Evolutionary conservation across 2,888 invertebrate genomes (phyloP).

Genomic region (Drosophila leonis): DNA sequence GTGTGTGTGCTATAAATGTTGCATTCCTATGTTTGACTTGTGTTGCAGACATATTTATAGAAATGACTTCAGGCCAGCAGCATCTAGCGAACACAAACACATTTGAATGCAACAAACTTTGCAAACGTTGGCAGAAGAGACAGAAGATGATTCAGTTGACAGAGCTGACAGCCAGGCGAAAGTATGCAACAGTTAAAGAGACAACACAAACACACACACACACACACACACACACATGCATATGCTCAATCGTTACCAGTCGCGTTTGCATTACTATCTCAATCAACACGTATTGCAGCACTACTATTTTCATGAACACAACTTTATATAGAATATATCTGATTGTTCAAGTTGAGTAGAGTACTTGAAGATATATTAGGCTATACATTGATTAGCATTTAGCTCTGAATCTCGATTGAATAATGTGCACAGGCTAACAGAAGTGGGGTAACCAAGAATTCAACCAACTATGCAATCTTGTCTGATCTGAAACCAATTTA

Average conservation of each 20-base stretch:
- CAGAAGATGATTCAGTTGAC: neutral
- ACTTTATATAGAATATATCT: neutral
- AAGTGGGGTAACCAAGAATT: too few relatives aligned
- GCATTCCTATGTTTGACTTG: slow-evolving; percentile 47
- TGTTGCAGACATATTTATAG: slow-evolving; percentile 59
- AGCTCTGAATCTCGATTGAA: too few relatives aligned
- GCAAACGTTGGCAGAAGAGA: slow-evolving; percentile 6
- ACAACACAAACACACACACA: neutral
- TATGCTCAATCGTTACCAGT: too few relatives aligned
- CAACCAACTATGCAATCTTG: too few relatives aligned
- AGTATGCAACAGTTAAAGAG: slow-evolving; percentile 4
- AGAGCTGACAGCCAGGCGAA: neutral
- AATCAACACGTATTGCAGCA: neutral
- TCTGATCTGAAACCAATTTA: too few relatives aligned
- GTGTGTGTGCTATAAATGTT: slow-evolving; percentile 45
- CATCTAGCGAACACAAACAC: neutral
- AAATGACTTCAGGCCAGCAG: slow-evolving; percentile 60
- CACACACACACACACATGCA: too few relatives aligned
- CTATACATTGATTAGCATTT: too few relatives aligned
- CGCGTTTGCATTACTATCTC: too few relatives aligned
- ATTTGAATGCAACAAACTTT: slow-evolving; percentile 7
- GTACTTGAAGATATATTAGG: too few relatives aligned
- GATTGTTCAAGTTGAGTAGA: neutral
- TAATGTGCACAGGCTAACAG: too few relatives aligned
- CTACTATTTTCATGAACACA: too few relatives aligned